phyloP scores from a whole-genome alignment of 2,888 invertebrate species.

The Tenthredo mesomela region DNA sequence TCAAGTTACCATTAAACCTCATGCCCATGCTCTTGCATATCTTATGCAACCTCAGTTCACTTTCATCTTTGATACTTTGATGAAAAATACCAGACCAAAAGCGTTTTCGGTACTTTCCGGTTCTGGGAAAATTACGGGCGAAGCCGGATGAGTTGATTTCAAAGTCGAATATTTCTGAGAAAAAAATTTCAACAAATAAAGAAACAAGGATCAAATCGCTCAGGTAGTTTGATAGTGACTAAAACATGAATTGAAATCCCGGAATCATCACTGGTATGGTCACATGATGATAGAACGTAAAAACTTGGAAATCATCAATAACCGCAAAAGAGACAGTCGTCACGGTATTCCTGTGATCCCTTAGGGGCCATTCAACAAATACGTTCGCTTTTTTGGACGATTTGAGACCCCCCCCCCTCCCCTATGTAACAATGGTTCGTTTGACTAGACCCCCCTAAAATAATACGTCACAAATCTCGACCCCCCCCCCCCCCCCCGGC shows the following conservation, averaged over 20 bases:
- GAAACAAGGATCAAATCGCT: not conserved
- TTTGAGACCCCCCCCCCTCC: no score
- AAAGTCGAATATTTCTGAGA: not conserved
- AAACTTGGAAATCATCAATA: no score
- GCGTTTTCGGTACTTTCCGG: not conserved
- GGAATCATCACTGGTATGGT: not conserved
- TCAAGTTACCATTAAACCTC: constrained; percentile 25
- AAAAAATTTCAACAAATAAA: not conserved
- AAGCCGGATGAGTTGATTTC: not conserved
- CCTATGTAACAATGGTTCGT: no score
- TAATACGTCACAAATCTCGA: no score
- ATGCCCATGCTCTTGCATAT: constrained; percentile 19
- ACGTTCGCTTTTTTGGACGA: no score
- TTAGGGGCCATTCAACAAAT: no score
- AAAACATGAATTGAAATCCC: not conserved
- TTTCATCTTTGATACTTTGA: constrained; percentile 19
- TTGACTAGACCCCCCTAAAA: no score
- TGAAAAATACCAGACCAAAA: not conserved
- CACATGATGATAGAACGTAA: no score
- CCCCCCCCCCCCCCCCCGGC: no score
- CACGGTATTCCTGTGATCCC: no score
- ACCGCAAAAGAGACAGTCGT: no score
- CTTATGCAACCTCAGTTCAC: constrained; percentile 8
- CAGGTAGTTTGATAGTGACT: not conserved
- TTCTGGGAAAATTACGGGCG: not conserved